Base-by-base conservation (phyloP, 2,113 vertebrate genomes). In the Brienomyrus longianalis region DNA sequence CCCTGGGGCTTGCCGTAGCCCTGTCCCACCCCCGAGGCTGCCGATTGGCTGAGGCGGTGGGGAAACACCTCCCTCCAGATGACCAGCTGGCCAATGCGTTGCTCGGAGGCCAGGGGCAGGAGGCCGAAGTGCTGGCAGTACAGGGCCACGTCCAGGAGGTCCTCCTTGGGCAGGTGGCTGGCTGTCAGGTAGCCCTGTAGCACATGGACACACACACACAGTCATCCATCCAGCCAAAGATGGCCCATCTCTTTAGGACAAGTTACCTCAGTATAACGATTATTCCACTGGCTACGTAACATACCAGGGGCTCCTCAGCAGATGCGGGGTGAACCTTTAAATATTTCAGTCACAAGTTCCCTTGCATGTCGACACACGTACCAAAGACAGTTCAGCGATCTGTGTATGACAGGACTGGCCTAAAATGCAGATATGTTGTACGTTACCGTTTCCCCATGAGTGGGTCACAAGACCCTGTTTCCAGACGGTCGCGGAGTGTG, bases 11-110 rank as follows among this genome's bases (percentile, higher is more conserved):
- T 96, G 31, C 52, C 93, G 94, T 96, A 97, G 88, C 94, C 96
- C 0, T 94, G 94, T 5, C 0, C 87, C 8, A 92, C n/a, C 43
- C 84, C 89, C 17, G 91, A 8, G 45, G 93, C 9, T 15, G 77
- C 21, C 0, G 91, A 91, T 80, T 96, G 93, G 11, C 95, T 91
- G 19, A 95, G 95, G 52, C 94, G 90, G 3, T 90, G 95, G 0
- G 97, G 98, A 91, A 99, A 99, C 35, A 99, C 97, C 92, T 99
- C 98, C 91, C 97, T 93, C 98, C 98, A 99, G 90, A 99, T 94
- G 91, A 99, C 96, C 90, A 99, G 92, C 93, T 99, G 98, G 35
- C 96, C 96, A 47, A 98, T 95, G 3, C 96, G 96, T 92, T 96
- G 97, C 90, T 97, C 97, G 0, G 96, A 96, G 23, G 96, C 96